phyloP scores from a whole-genome alignment of 2,113 vertebrate species.

The Zosterops pallidus region DNA sequence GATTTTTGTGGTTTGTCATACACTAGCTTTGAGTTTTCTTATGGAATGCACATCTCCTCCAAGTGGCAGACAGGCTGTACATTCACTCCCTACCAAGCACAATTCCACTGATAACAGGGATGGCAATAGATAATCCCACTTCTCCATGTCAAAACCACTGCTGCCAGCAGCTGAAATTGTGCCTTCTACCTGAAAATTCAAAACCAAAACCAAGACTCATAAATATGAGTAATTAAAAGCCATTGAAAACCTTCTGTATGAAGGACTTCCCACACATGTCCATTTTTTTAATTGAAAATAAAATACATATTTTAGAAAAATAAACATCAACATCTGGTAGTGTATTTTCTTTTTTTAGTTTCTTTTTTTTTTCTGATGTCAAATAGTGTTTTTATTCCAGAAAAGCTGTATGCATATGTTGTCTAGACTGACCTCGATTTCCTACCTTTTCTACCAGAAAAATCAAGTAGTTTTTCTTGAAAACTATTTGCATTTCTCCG shows the following conservation, averaged over 20 bases:
- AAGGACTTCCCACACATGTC: background rate
- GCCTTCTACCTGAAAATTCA: slow-evolving; percentile 12
- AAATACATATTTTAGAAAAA: background rate
- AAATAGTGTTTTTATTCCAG: background rate
- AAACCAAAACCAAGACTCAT: background rate
- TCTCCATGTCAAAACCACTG: background rate
- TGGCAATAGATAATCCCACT: background rate
- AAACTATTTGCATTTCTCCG: background rate
- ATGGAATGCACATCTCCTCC: background rate
- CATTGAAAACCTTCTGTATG: background rate
- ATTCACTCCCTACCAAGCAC: rapidly evolving
- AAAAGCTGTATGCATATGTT: background rate
- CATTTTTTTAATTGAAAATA: background rate
- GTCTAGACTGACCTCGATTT: background rate
- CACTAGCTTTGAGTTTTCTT: background rate
- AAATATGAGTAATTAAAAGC: background rate
- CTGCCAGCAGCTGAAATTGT: slow-evolving; percentile 31
- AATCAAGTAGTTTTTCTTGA: background rate
- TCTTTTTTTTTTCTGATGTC: background rate
- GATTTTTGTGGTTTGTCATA: background rate
- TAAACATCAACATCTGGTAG: background rate
- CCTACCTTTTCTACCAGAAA: background rate
- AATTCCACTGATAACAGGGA: background rate
- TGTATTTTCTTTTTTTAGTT: background rate
- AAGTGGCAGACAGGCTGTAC: background rate